These are phyloP conservation scores for Scytalopus superciliaris DNA, from an alignment of 2,113 vertebrate species.

Conservation along the genomic window DNA sequence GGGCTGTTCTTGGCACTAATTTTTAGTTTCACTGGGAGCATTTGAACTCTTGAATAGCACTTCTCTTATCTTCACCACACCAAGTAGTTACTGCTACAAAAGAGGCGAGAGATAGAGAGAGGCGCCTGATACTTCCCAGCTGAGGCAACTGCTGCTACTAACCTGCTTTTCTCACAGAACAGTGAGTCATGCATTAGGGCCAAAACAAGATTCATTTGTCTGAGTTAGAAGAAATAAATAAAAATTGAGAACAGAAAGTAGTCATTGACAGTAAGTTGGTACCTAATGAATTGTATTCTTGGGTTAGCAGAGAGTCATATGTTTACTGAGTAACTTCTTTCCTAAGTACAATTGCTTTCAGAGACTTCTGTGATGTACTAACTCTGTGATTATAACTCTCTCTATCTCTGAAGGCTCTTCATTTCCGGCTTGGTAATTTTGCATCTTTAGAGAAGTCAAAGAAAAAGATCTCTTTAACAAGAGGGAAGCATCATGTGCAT, in stretches of 20 bases:
- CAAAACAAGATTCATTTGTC: background rate
- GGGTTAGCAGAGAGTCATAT: background rate
- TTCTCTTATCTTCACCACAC: constrained; percentile 48
- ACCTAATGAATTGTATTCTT: background rate
- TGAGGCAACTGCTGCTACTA: background rate
- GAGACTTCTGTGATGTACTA: background rate
- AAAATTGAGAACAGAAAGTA: background rate
- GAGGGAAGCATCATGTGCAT: background rate
- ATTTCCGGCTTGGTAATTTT: background rate
- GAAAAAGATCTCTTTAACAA: background rate
- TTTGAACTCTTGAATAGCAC: background rate
- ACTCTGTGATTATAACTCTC: background rate
- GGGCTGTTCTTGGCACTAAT: background rate
- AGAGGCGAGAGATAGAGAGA: background rate
- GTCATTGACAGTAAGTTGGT: background rate
- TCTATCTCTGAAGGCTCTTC: background rate
- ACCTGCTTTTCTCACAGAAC: background rate
- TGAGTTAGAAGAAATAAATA: constrained; percentile 6
- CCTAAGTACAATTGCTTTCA: background rate
- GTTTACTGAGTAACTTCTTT: background rate
- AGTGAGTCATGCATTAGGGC: background rate
- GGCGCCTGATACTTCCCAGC: background rate
- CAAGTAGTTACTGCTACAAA: constrained; percentile 46
- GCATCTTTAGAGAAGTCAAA: background rate
- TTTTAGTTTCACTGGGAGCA: constrained; percentile 34